Conservation (phyloP, 2,797 vertebrate species). For the Mus minutoides region DNA sequence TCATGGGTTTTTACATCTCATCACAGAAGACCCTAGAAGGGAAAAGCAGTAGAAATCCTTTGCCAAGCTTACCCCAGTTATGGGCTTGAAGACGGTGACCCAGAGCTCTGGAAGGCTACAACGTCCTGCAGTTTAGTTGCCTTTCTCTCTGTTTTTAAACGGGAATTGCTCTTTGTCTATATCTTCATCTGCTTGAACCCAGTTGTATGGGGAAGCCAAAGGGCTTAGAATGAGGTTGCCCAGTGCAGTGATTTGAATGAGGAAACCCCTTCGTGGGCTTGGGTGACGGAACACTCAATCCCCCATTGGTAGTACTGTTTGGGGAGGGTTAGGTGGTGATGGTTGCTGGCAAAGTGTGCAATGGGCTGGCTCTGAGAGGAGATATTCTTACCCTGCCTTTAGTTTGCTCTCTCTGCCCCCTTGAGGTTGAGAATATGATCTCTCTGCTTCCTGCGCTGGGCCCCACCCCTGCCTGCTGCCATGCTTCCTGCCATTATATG, state of each 20-base stretch:
- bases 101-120: background rate
- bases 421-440: background rate
- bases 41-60: background rate
- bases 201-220: background rate
- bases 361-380: background rate
- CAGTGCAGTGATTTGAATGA: too few relatives aligned
- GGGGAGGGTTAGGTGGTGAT: background rate
- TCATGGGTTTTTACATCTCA: background rate
- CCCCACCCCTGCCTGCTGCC: rapidly evolving
- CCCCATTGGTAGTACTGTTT: too few relatives aligned
- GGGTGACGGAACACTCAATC: too few relatives aligned
- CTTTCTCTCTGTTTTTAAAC: background rate
- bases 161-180: background rate
- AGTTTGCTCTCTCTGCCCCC: background rate
- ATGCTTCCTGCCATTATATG: background rate
- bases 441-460: background rate
- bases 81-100: background rate
- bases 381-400: background rate
- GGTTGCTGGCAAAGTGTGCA: background rate
- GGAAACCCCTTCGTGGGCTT: too few relatives aligned
- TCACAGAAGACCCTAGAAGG: too few relatives aligned
- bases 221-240: background rate
- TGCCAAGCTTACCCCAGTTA: too few relatives aligned
- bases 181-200: background rate
- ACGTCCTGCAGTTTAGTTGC: background rate